Conservation (phyloP, 2,888 invertebrate species). For the Luperina nickerlii region DNA sequence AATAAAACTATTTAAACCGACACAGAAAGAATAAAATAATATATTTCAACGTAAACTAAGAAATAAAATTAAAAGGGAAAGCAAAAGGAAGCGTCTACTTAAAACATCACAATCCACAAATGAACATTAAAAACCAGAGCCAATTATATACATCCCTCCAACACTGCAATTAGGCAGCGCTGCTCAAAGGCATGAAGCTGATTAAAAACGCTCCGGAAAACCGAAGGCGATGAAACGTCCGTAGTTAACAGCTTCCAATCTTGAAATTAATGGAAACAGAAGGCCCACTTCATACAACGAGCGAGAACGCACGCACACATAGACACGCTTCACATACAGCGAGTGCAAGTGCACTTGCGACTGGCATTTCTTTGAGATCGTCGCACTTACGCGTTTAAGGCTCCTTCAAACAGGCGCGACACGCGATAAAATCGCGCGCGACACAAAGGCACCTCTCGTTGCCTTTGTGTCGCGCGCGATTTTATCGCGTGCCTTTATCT, state of each 20-base stretch:
- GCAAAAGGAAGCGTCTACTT: conserved; percentile 13
- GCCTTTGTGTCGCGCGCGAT: too few species aligned
- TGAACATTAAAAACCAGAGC: conserved; percentile 26
- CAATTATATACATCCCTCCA: conserved; percentile 40
- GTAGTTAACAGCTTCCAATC: conserved; percentile 10
- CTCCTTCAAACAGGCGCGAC: too few species aligned
- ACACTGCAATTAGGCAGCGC: conserved; percentile 34
- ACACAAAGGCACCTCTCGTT: too few species aligned
- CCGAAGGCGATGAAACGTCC: conserved; percentile 37
- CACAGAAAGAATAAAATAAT: not conserved
- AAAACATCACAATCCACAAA: conserved; percentile 34
- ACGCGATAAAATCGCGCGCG: too few species aligned
- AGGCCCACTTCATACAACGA: not conserved
- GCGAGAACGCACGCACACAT: not conserved
- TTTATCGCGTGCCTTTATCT: too few species aligned
- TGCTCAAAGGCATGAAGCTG: conserved; percentile 45
- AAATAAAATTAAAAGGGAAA: conserved; percentile 16
- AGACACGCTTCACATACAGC: not conserved
- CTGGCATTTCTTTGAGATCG: not conserved
- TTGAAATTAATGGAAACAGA: not conserved
- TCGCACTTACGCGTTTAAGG: too few species aligned
- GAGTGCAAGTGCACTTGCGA: not conserved
- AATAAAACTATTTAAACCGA: not conserved
- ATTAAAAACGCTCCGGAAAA: conserved; percentile 54
- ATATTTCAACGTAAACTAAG: not conserved